Base-by-base conservation (phyloP, 2,888 invertebrate species). In the Trimorus sp. region DNA sequence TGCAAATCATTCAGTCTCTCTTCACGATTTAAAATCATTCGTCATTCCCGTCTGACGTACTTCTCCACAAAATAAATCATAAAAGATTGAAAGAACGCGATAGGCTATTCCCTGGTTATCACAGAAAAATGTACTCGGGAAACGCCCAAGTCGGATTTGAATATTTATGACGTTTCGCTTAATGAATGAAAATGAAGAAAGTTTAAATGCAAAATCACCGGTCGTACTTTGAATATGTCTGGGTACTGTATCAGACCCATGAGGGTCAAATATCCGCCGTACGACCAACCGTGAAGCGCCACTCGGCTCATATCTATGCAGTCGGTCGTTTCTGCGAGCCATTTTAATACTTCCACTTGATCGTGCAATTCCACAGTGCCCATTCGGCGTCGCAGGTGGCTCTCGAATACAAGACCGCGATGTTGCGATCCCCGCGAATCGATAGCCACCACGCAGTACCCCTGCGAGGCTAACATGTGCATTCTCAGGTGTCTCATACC, bases 241-340 rank as follows among this genome's bases (percentile, higher is more conserved):
- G 98, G 98, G 89, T 97, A 95, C 84, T 98, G 98, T 79, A 97
- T 97, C 56, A 99, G 93, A 0, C 97, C 98, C 95, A 99, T 97
- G 38, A 99, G 94, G 80, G 98, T 97, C 48, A 99, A 94, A 93
- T 99, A 99, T 38, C 99, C 99, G 53, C 99, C 99, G 90, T 99
- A 99, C 54, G 99, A 99, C 99, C 99, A 99, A 0, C 99, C 99
- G 90, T 98, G 98, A 86, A 99, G 97, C 0, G 98, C 99, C 12
- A 99, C 95, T 59, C 99, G 93, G 85, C 94, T 94, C 93, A 98
- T 94, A 91, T 99, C 99, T 82, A 99, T 97, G 87, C 96, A 98
- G 54, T 96, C 96, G 4, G 96, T 94, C 84, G 95, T 95, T 83
- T 96, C 95, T 0, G 97, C 95, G 74, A 99, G 92, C 94, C 96